Evolutionary conservation across 2,888 invertebrate genomes (phyloP).

Genomic region (Caenorhabditis afra): DNA sequence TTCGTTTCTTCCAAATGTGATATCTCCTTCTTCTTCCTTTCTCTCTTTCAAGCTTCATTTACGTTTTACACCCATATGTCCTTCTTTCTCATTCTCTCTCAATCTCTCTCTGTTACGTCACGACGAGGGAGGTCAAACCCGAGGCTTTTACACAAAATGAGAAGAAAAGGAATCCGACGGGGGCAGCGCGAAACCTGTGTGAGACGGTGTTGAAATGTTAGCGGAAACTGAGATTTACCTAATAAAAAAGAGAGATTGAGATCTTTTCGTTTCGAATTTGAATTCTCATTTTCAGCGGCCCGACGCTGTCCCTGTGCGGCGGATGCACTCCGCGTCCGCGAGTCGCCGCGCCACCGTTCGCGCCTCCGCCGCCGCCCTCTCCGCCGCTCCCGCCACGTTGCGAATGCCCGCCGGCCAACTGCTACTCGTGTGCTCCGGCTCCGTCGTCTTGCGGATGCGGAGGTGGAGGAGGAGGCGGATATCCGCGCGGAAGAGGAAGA

Average conservation of each 20-base stretch:
- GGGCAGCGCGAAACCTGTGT: neutral
- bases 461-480: slow-evolving; percentile 30
- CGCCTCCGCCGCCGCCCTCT: slow-evolving; percentile 42
- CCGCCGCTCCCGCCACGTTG: slow-evolving; percentile 47
- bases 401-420: slow-evolving; percentile 24
- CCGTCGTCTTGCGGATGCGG: slow-evolving; percentile 50
- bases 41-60: too few relatives aligned
- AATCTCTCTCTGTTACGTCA: neutral
- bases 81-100: too few relatives aligned
- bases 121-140: slow-evolving; percentile 5
- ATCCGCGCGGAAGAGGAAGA: slow-evolving; percentile 25
- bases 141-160: slow-evolving; percentile 7
- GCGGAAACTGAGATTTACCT: too few relatives aligned
- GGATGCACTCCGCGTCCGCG: slow-evolving; percentile 53
- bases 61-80: too few relatives aligned
- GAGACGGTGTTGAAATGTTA: slow-evolving; percentile 2
- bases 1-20: neutral
- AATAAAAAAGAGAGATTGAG: neutral
- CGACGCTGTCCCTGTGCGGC: slow-evolving; percentile 48
- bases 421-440: slow-evolving; percentile 48
- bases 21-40: neutral
- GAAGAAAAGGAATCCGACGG: too few relatives aligned
- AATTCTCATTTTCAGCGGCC: slow-evolving; percentile 55
- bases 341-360: slow-evolving; percentile 51
- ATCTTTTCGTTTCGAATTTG: neutral